Conservation (phyloP, 2,888 invertebrate species). For the Caprella mutica region DNA sequence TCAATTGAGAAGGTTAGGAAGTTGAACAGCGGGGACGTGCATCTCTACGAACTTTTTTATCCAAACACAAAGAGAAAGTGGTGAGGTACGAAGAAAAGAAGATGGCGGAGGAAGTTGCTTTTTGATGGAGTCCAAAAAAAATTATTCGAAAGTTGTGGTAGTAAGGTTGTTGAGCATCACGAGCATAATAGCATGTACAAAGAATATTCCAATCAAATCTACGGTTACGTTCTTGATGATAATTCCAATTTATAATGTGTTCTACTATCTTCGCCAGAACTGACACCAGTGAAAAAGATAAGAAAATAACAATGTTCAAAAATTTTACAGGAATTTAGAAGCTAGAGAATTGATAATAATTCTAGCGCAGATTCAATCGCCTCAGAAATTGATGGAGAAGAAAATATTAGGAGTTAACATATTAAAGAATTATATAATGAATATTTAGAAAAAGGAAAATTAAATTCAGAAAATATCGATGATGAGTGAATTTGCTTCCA, state of each 20-base stretch:
- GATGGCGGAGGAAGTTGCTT: slow-evolving; percentile 19
- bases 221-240: slow-evolving; percentile 13
- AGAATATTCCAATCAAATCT: slow-evolving; percentile 23
- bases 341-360: no score
- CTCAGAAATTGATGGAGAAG: no score
- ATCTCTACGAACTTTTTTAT: slow-evolving; percentile 30
- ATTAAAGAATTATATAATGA: no score
- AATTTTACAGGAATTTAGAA: no score
- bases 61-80: slow-evolving; percentile 13
- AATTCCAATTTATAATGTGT: slow-evolving; percentile 14
- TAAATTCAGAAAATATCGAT: no score
- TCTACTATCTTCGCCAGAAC: slow-evolving; percentile 19
- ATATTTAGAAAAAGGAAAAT: no score
- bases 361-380: no score
- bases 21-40: slow-evolving; percentile 25
- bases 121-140: slow-evolving; percentile 2
- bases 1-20: slow-evolving; percentile 12
- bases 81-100: slow-evolving; percentile 11
- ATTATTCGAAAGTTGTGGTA: slow-evolving; percentile 18
- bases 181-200: slow-evolving; percentile 12
- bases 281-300: slow-evolving; percentile 9
- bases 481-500: no score
- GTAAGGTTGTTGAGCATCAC: slow-evolving; percentile 13
- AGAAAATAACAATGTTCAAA: slow-evolving; percentile 11
- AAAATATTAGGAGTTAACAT: no score